Evolutionary conservation across 2,113 vertebrate species (phyloP), one percentile per base, ranked within the genome.

Genomic region (Onychostruthus taczanowskii): DNA sequence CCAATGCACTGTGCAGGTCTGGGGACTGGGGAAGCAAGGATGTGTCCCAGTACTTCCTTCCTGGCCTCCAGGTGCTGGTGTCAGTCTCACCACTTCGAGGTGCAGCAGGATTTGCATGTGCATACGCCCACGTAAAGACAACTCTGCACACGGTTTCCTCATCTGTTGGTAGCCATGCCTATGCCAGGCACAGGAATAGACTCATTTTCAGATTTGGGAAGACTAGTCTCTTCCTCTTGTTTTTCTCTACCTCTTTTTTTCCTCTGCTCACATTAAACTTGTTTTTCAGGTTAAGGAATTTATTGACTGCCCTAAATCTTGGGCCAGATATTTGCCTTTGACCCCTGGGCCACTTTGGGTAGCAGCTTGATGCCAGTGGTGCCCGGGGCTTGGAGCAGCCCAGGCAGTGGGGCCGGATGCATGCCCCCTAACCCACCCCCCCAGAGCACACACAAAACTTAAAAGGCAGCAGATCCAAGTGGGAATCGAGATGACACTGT

Each of bases 371-470:
- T 56, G n/a, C 35, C 47, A 33, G 15, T 12, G 44, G 18, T 22
- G 8, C 5, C 0, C 13, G 9, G 6, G 10, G 7, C 55, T 79
- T 70, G 61, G 41, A 84, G 64, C 62, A 47, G 41, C 72, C 33
- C 10, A 26, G 49, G 59, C 35, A 66, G 44, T 0, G 1, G 52
- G 16, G 11, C 24, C 63, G 72, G 69, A 67, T 67, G 49, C n/a
- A 26, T 0, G 0, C 4, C 27, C 43, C 74, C 41, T 61, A 69
- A 59, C 27, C 2, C 6, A 16, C 2, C 0, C 4, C 50, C 52
- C 28, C 3, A 1, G 63, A 56, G 59, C 81, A 28, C 44, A 67
- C 5, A 23, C 3, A 3, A 17, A 94, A 73, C 68, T 82, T 92
- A 85, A 89, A 93, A 94, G 63, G 87, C 1, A 0, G 47, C 35